Conservation (phyloP, 2,113 vertebrate species). For the Alosa alosa region DNA sequence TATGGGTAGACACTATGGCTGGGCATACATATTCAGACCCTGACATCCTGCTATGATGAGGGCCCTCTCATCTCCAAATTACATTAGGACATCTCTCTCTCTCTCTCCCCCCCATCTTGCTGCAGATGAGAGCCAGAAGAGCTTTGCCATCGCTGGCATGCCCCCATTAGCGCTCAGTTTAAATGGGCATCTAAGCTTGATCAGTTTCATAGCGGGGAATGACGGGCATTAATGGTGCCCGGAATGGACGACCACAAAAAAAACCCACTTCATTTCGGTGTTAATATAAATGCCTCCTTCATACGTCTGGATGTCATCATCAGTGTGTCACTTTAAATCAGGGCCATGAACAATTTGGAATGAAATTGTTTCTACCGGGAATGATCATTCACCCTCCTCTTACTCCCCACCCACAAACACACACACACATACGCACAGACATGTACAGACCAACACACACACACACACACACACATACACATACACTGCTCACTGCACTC, state of each 20-base stretch:
- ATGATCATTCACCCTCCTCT: neutral
- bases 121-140: neutral
- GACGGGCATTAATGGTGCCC: neutral
- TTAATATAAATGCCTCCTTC: neutral
- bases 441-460: neutral
- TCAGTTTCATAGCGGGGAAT: neutral
- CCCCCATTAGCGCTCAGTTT: neutral
- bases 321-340: conserved; percentile 5
- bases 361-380: neutral
- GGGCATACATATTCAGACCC: neutral
- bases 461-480: neutral
- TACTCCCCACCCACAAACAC: too few relatives aligned
- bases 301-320: neutral
- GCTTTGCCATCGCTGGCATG: neutral
- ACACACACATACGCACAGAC: neutral
- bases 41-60: neutral
- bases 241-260: neutral
- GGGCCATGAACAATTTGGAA: neutral
- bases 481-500: neutral
- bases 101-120: neutral
- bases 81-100: neutral
- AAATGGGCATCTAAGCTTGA: neutral
- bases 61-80: neutral
- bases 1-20: neutral
- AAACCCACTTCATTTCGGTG: neutral